Percentiles rank a stretch among this genome's conserved stretches.
Conservation (phyloP, 2,797 vertebrate genomes). For the Rousettus madagascariensis region DNA sequence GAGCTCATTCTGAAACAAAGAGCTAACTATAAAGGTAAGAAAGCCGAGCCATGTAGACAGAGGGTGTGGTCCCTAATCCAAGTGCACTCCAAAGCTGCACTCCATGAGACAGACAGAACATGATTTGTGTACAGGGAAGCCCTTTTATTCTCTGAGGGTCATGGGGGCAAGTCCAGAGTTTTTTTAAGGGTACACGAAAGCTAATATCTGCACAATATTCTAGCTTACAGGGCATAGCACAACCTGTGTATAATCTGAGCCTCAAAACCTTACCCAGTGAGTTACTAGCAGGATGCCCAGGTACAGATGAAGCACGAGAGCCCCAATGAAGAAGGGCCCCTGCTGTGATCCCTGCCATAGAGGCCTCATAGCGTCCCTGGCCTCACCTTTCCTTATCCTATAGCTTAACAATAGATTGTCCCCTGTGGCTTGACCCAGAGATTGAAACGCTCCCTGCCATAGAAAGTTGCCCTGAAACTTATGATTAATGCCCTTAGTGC, state of each 20-base stretch:
- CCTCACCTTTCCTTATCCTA: too few species aligned
- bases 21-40: not conserved
- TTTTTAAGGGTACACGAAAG: not conserved
- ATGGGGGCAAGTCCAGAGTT: not conserved
- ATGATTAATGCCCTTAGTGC: too few species aligned
- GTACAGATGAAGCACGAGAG: not conserved
- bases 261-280: not conserved
- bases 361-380: too few species aligned
- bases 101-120: not conserved
- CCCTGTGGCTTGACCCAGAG: too few species aligned
- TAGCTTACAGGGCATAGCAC: not conserved
- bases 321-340: not conserved
- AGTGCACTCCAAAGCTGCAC: not conserved
- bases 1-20: not conserved
- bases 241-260: not conserved
- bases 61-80: not conserved
- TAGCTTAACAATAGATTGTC: too few species aligned
- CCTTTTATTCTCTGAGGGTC: not conserved
- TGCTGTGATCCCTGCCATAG: too few species aligned
- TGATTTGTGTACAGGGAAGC: not conserved
- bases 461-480: too few species aligned
- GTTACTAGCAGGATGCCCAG: not conserved
- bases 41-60: not conserved
- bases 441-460: too few species aligned
- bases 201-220: not conserved